A percentile compares a stretch with the other conserved stretches of the same genome.
phyloP scores from a whole-genome alignment of 2,113 vertebrate species.

The Arothron firmamentum region DNA sequence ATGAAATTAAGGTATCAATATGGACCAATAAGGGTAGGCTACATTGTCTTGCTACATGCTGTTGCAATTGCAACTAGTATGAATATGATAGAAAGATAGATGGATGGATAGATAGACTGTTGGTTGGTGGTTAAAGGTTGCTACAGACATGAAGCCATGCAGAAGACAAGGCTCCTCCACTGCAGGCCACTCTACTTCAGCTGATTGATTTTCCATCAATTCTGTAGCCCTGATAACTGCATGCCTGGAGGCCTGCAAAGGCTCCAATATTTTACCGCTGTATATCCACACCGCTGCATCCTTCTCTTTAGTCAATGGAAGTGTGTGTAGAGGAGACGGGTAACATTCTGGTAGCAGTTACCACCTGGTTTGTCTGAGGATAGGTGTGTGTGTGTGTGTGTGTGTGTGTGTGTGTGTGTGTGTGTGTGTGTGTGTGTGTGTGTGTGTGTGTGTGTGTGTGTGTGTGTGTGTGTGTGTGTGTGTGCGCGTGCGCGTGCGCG shows the following conservation, averaged over 20 bases:
- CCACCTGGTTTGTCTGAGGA: neutral
- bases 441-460: too few species aligned
- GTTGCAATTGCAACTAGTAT: too few species aligned
- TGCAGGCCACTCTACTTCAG: conserved; percentile 64
- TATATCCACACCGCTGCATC: conserved; percentile 23
- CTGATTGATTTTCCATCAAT: conserved; percentile 75
- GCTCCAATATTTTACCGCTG: conserved; percentile 61
- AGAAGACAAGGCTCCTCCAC: conserved; percentile 42
- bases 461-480: too few species aligned
- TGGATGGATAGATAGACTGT: neutral
- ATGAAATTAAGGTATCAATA: too few species aligned
- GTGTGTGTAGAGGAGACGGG: conserved; percentile 8
- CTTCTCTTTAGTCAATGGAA: conserved; percentile 19
- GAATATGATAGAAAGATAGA: neutral
- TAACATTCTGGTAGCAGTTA: conserved; percentile 1
- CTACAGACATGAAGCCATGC: conserved; percentile 24
- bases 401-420: too few species aligned
- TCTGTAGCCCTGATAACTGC: conserved; percentile 70
- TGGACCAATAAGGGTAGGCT: neutral
- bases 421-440: too few species aligned
- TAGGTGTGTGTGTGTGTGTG: conserved; percentile 1
- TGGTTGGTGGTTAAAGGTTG: neutral
- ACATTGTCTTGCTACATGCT: conserved; percentile 25
- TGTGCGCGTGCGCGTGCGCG: too few species aligned
- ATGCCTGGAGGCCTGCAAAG: conserved; percentile 63